Conservation (phyloP, 2,888 invertebrate genomes). For the Arrhopalites spinosus region DNA sequence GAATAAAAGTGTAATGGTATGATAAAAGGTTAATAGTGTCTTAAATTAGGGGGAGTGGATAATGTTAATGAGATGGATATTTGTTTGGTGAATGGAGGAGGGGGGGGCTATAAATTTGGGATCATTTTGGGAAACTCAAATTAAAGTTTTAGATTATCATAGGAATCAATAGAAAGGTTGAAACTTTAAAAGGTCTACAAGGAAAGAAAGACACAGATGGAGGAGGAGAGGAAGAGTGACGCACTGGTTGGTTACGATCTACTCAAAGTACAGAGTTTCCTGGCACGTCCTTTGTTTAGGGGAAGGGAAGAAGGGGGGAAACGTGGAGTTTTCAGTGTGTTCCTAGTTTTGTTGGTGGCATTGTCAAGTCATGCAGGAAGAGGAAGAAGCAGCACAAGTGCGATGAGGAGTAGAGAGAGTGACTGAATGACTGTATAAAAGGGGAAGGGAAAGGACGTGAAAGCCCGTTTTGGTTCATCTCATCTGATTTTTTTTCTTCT, state of each 20-base stretch:
- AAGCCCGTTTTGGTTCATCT: slow-evolving; percentile 35
- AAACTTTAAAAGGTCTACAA: background rate
- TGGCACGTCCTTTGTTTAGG: slow-evolving; percentile 30
- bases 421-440: slow-evolving; percentile 27
- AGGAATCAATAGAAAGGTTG: slow-evolving; percentile 8
- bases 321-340: slow-evolving; percentile 23
- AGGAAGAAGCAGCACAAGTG: slow-evolving; percentile 7
- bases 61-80: background rate
- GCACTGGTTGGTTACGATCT: slow-evolving; percentile 31
- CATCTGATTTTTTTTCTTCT: slow-evolving; percentile 16
- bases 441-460: slow-evolving; percentile 31
- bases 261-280: slow-evolving; percentile 27
- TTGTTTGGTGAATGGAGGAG: background rate
- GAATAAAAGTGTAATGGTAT: background rate
- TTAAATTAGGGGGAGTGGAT: too few relatives aligned
- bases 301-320: slow-evolving; percentile 15
- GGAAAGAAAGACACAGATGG: background rate
- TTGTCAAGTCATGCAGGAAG: slow-evolving; percentile 31
- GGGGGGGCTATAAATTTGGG: background rate
- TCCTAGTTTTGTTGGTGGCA: slow-evolving; percentile 29
- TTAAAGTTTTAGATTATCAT: slow-evolving; percentile 19
- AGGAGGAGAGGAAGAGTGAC: slow-evolving; percentile 16
- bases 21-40: background rate
- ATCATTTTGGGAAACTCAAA: slow-evolving; percentile 17
- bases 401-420: slow-evolving; percentile 5